Conservation (phyloP, 2,797 vertebrate genomes). For the Artibeus lituratus region DNA sequence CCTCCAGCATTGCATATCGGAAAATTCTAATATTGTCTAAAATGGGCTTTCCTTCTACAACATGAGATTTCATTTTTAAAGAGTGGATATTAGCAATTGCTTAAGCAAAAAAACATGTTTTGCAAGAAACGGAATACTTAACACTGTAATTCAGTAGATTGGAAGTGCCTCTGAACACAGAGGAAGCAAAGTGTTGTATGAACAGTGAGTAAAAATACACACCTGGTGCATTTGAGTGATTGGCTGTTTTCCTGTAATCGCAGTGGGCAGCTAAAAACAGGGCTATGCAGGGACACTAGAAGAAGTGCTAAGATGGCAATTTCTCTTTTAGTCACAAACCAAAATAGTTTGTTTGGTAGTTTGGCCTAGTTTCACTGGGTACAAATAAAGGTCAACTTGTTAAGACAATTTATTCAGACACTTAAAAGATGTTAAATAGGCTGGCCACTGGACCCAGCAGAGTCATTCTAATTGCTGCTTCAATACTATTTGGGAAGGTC, state of each 20-base stretch:
- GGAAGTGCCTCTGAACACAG: background rate
- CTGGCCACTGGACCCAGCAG: background rate
- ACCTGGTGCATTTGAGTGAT: background rate
- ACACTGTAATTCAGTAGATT: background rate
- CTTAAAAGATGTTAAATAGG: background rate
- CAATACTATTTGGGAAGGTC: slow-evolving; percentile 54
- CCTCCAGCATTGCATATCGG: background rate
- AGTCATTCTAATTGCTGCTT: background rate
- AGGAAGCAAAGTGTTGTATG: background rate
- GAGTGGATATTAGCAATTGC: background rate
- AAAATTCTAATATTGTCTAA: background rate
- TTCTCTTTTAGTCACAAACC: slow-evolving; percentile 14
- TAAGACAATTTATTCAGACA: slow-evolving; percentile 10
- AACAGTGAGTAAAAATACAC: background rate
- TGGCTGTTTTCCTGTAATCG: slow-evolving; percentile 3
- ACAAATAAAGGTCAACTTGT: slow-evolving; percentile 24
- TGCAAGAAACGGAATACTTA: background rate
- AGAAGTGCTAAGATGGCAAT: background rate
- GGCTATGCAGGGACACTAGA: background rate
- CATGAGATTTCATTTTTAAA: background rate
- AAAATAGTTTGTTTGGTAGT: slow-evolving; percentile 9
- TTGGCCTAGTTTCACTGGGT: slow-evolving; percentile 25
- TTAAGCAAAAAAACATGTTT: background rate
- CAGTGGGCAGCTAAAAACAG: background rate
- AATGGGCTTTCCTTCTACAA: background rate